Evolutionary conservation across 2,797 vertebrate genomes (phyloP).

Genomic region (Malacoctenus gilli): DNA sequence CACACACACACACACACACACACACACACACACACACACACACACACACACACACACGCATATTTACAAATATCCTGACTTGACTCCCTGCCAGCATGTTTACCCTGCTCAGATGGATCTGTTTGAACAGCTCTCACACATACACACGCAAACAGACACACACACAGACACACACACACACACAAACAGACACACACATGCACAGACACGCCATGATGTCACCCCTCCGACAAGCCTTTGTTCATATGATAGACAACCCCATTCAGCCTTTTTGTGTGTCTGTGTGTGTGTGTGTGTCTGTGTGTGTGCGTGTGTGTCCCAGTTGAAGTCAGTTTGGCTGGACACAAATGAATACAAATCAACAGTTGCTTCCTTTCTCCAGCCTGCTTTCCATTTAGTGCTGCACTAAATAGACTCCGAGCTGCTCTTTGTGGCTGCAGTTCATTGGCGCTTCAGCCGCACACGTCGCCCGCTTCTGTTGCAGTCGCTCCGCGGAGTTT

Average conservation of each 20-base stretch:
- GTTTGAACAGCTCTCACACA: conserved; percentile 56
- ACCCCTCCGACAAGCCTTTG: conserved; percentile 64
- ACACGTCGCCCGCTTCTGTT: no score
- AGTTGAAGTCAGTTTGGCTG: conserved; percentile 40
- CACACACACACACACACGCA: conserved; percentile 22
- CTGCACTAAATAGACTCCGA: conserved; percentile 12
- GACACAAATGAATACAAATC: conserved; percentile 42
- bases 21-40: conserved; percentile 33
- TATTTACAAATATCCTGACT: conserved; percentile 61
- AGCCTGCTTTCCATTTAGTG: conserved; percentile 12
- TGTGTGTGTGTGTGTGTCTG: conserved; percentile 18
- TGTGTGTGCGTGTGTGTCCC: conserved; percentile 28
- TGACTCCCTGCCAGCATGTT: conserved; percentile 53
- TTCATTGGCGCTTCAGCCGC: no score
- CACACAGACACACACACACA: conserved; percentile 48
- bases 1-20: conserved; percentile 28
- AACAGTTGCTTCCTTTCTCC: neutral
- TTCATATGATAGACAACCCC: conserved; percentile 70
- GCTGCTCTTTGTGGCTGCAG: no score
- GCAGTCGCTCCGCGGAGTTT: no score
- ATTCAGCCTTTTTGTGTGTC: conserved; percentile 46
- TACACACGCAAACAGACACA: conserved; percentile 18
- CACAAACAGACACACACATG: conserved; percentile 31
- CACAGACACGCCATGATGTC: conserved; percentile 67
- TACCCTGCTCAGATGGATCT: conserved; percentile 64